phyloP scores from a whole-genome alignment of 1,140 invertebrate species.

The Aculops lycopersici region DNA sequence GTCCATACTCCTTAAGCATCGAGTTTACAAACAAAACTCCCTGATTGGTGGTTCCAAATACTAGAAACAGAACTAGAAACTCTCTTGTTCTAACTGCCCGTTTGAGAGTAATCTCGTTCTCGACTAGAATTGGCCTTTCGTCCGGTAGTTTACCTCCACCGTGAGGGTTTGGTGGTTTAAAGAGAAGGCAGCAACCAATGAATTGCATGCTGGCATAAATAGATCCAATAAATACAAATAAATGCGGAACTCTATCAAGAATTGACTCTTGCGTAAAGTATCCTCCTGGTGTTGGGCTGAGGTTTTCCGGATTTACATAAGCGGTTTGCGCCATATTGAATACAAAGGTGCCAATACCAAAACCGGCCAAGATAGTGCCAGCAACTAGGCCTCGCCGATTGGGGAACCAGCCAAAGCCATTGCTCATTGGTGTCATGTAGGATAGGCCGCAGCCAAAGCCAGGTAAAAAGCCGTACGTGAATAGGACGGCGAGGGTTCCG shows the following conservation, averaged over 20 bases:
- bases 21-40: conserved; percentile 3
- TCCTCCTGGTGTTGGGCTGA: conserved; percentile 11
- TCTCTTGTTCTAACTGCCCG: conserved; percentile 3
- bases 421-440: conserved; percentile 3
- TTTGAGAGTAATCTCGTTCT: background rate
- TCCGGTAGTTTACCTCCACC: background rate
- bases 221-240: conserved; percentile 16
- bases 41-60: conserved; percentile 8
- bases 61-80: conserved; percentile 6
- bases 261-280: conserved; percentile 15
- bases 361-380: conserved; percentile 16
- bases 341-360: conserved; percentile 18
- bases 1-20: conserved; percentile 6
- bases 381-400: conserved; percentile 16
- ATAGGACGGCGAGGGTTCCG: background rate
- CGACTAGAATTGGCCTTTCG: conserved; percentile 3
- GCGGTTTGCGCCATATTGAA: conserved; percentile 18
- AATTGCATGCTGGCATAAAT: conserved; percentile 16
- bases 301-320: conserved; percentile 18
- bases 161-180: conserved; percentile 8
- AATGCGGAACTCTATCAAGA: conserved; percentile 15
- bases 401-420: conserved; percentile 16
- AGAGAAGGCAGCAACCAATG: conserved; percentile 12
- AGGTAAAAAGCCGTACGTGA: conserved; percentile 3
- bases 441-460: conserved; percentile 2